phyloP scores from a whole-genome alignment of 2,888 invertebrate genomes.

The Andrena trimmerana region DNA sequence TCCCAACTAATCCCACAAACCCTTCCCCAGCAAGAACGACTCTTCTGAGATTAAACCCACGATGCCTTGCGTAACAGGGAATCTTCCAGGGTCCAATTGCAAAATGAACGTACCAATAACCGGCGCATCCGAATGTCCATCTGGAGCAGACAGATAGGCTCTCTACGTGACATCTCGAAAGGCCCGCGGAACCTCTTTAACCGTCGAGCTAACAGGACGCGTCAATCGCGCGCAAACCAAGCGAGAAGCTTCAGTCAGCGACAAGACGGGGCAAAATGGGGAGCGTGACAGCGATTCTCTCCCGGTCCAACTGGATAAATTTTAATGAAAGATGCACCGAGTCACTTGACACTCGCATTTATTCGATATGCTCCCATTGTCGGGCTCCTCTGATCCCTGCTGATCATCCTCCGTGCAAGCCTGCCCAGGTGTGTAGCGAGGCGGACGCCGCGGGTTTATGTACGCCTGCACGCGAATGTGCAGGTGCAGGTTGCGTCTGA shows the following conservation, averaged over 20 bases:
- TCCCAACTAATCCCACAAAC: conserved; percentile 8
- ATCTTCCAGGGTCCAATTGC: neutral
- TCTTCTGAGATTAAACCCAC: neutral
- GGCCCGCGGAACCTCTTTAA: no score
- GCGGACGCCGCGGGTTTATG: conserved; percentile 12
- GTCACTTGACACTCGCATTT: neutral
- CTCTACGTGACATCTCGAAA: neutral
- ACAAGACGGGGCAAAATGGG: neutral
- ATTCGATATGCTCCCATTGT: conserved; percentile 24
- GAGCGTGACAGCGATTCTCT: neutral
- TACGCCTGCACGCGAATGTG: conserved; percentile 44
- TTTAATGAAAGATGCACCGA: conserved; percentile 11
- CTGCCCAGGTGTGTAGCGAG: neutral
- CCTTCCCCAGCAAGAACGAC: neutral
- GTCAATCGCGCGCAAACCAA: neutral
- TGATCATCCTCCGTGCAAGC: neutral
- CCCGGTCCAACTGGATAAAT: neutral
- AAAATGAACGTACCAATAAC: neutral
- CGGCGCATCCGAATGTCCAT: neutral
- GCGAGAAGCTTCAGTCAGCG: neutral
- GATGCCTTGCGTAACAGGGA: neutral
- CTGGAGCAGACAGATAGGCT: neutral
- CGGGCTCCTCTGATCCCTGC: conserved; percentile 12
- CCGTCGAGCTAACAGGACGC: neutral
- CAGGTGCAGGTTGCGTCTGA: conserved; percentile 59